These are phyloP conservation scores for Colletes collaris DNA, from an alignment of 2,888 invertebrate genomes.

Conservation along the genomic window DNA sequence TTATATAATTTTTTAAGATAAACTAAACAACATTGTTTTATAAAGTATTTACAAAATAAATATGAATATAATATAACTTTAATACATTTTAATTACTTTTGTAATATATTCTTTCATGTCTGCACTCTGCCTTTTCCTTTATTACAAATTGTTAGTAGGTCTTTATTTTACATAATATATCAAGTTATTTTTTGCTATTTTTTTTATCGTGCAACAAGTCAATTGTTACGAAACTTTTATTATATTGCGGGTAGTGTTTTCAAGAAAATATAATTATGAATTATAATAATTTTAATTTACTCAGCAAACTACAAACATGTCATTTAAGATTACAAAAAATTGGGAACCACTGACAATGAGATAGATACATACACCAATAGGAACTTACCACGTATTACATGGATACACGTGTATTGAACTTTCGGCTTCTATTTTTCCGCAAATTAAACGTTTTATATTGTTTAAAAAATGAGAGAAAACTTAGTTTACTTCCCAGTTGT, in stretches of 20 bases:
- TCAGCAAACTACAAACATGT: neutral
- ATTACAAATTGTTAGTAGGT: neutral
- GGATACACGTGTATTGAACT: conserved; percentile 44
- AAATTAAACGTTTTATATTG: conserved; percentile 26
- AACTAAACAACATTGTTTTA: conserved; percentile 52
- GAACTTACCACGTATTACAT: conserved; percentile 60
- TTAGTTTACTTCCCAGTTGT: conserved; percentile 15
- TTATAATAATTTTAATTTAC: too few species aligned
- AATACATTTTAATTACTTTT: conserved; percentile 41
- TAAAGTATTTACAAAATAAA: conserved; percentile 64
- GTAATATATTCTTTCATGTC: conserved; percentile 8
- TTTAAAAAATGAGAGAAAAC: conserved; percentile 41
- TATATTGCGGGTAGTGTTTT: neutral
- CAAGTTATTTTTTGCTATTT: too few species aligned
- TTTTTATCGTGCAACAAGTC: too few species aligned
- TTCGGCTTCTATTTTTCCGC: conserved; percentile 26
- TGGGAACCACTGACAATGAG: conserved; percentile 22
- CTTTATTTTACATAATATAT: too few species aligned
- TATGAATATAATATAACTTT: conserved; percentile 54
- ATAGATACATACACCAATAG: conserved; percentile 58
- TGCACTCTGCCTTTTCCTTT: conserved; percentile 9
- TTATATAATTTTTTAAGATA: conserved; percentile 43
- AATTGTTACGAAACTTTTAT: neutral
- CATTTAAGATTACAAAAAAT: neutral
- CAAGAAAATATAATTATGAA: neutral